Evolutionary conservation across 2,113 vertebrate genomes (phyloP).

Genomic region (human (Homo sapiens)): GRCh38 chr5:122304501-122305000

Average conservation of each 20-base stretch:
- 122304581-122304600: background rate
- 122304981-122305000: background rate
- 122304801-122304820: conserved; percentile 50
- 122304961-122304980: conserved; percentile 49
- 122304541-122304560: conserved; percentile 22
- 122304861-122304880: conserved; percentile 36
- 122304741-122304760: background rate
- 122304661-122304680: background rate
- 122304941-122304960: conserved; percentile 12
- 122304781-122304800: conserved; percentile 32
- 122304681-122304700: conserved; percentile 23
- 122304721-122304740: background rate
- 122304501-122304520: conserved; percentile 30
- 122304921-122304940: background rate
- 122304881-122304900: background rate
- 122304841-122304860: conserved; percentile 35
- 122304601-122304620: conserved; percentile 17
- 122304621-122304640: conserved; percentile 30
- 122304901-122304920: background rate
- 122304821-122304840: conserved; percentile 46
- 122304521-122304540: background rate
- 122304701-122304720: conserved; percentile 48
- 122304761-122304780: conserved; percentile 50
- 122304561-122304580: background rate
- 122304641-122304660: conserved; percentile 48